Conservation (phyloP, 2,113 vertebrate species). For the Hydropotes inermis region DNA sequence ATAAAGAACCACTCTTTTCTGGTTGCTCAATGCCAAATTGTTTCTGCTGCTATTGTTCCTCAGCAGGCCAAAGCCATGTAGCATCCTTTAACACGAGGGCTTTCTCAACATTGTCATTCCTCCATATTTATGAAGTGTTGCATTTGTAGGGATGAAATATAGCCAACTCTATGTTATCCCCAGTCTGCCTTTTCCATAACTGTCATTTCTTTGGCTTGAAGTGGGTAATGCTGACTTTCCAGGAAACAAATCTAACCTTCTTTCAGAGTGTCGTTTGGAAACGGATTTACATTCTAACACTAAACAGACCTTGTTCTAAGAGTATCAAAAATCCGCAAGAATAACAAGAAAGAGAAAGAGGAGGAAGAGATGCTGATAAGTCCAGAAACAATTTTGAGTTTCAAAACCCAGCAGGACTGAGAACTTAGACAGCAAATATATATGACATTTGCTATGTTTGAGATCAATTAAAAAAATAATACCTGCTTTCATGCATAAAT, state of each 20-base stretch:
- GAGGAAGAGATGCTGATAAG: background rate
- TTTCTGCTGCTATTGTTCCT: constrained; percentile 35
- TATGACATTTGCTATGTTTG: background rate
- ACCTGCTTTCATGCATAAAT: background rate
- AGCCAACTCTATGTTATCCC: constrained; percentile 10
- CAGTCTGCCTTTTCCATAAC: constrained; percentile 35
- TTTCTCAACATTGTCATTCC: constrained; percentile 48
- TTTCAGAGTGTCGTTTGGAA: constrained; percentile 43
- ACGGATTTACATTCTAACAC: background rate
- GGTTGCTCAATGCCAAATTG: constrained; percentile 26
- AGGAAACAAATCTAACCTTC: constrained; percentile 33
- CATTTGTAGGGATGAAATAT: constrained; percentile 51
- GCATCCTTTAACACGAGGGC: constrained; percentile 15
- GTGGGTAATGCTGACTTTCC: constrained; percentile 27
- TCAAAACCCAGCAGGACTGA: background rate
- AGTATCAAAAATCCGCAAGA: constrained; percentile 43
- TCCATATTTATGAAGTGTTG: constrained; percentile 41
- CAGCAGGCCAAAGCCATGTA: constrained; percentile 25
- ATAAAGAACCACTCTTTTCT: constrained; percentile 44
- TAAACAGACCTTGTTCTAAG: constrained; percentile 20
- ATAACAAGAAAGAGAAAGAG: background rate
- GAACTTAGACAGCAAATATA: background rate
- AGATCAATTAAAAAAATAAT: constrained; percentile 16
- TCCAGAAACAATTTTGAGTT: background rate
- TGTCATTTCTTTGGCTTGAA: constrained; percentile 59